Evolutionary conservation across 2,888 invertebrate genomes (phyloP), one percentile per base, ranked within the genome.

Genomic region (Drosophila flavopinicola): DNA sequence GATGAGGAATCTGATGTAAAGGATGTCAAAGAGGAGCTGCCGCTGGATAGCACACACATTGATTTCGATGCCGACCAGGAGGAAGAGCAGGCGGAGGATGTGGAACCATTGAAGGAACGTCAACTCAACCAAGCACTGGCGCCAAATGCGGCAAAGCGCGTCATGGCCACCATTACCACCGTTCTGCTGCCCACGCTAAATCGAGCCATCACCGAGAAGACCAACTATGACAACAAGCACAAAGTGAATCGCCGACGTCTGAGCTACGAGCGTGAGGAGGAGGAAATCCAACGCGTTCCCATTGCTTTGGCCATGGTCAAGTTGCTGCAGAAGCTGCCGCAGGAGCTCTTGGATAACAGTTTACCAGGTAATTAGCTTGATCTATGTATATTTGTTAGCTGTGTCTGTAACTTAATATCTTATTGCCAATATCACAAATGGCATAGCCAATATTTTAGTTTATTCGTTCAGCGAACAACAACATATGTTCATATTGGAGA

Each of bases 221-320:
- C 95, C 0, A 94, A 93, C 6, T 94, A 94, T 71, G 97, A 97
- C 75, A 93, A 92, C 25, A 94, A 94, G 9, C 97, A 97, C 88
- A 96, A 96, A 86, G 90, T 95, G 0, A 96, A 96, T 88, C 93
- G 95, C 1, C 94, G 94, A 53, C 93, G 93, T 27, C 93, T 93
- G 1, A 93, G 94, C 17, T 90, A 93, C 6, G 95, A 95, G 78
- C 94, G 95, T n/a, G 98, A 99, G 88, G 95, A 96, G 84, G 96
- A 98, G 69, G 98, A 99, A 87, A 94, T 98, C 78, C 92, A 96
- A 67, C 93, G 97, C 42, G 96, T 99, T 6, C 99, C 99, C 0
- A 95, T 99, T 60, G 98, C 98, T 0, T 91, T 99, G 52, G 98
- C 99, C 0, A 93, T 98, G 52, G 96, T 99, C 0, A 98, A 98